phyloP scores from a whole-genome alignment of 2,888 invertebrate genomes.

The Phyto melanocephala region DNA sequence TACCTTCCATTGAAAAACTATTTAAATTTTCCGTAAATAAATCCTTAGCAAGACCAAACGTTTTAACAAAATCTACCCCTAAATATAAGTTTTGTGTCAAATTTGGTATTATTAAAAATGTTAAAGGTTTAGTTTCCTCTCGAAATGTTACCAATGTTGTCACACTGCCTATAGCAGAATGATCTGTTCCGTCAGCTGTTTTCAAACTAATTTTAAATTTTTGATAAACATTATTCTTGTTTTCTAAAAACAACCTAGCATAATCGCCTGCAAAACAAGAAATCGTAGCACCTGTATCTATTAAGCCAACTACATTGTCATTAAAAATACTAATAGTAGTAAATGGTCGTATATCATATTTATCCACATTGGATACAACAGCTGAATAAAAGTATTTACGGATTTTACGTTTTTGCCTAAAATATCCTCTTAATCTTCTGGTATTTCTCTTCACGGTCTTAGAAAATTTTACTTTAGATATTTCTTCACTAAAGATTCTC shows the following conservation, averaged over 20 bases:
- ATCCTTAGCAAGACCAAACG: too few relatives aligned
- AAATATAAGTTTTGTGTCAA: too few relatives aligned
- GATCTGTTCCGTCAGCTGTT: background rate
- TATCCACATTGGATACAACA: background rate
- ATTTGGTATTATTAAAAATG: background rate
- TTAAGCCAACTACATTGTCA: background rate
- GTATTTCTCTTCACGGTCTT: background rate
- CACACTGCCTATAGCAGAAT: background rate
- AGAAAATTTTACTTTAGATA: too few relatives aligned
- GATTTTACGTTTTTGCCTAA: too few relatives aligned
- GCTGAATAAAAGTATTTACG: background rate
- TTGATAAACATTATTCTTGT: background rate
- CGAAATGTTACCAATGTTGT: background rate
- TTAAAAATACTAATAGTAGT: background rate
- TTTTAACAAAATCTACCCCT: too few relatives aligned
- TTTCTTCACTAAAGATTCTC: too few relatives aligned
- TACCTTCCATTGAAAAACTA: too few relatives aligned
- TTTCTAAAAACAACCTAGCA: background rate
- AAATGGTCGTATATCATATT: background rate
- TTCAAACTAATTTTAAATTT: too few relatives aligned
- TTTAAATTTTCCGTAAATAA: too few relatives aligned
- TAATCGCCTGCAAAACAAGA: background rate
- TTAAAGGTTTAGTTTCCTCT: background rate
- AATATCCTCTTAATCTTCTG: slow-evolving; percentile 11
- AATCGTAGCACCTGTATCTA: too few relatives aligned